phyloP scores from a whole-genome alignment of 2,888 invertebrate genomes.

The Lapara coniferarum region DNA sequence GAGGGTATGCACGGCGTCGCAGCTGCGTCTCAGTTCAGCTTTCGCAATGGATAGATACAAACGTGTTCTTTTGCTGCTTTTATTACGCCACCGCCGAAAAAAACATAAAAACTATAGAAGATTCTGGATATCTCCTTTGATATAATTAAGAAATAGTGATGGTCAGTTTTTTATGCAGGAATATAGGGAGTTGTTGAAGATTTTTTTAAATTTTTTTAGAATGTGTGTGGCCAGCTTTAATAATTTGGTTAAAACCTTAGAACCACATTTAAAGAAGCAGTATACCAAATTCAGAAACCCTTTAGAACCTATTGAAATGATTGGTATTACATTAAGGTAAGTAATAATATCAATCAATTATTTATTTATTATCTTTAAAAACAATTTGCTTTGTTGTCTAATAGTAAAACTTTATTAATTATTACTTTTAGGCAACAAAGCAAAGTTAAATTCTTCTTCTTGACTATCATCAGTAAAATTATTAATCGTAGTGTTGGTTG shows the following conservation, averaged over 20 bases:
- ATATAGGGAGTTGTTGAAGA: constrained; percentile 40
- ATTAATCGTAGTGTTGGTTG: constrained; percentile 36
- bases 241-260: constrained; percentile 42
- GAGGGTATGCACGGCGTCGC: constrained; percentile 22
- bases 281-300: constrained; percentile 46
- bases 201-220: constrained; percentile 34
- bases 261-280: constrained; percentile 44
- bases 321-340: constrained; percentile 45
- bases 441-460: constrained; percentile 37
- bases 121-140: constrained; percentile 25
- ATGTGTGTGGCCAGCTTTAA: constrained; percentile 35
- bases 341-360: constrained; percentile 28
- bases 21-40: constrained; percentile 31
- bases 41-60: constrained; percentile 33
- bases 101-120: constrained; percentile 17
- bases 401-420: constrained; percentile 34
- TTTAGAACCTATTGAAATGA: constrained; percentile 44
- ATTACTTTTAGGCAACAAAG: constrained; percentile 37
- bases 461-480: constrained; percentile 39
- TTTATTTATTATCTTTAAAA: constrained; percentile 32
- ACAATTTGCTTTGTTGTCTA: too few species aligned
- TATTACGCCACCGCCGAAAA: constrained; percentile 27
- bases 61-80: constrained; percentile 29
- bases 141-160: constrained; percentile 35
- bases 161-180: constrained; percentile 39